These are phyloP conservation scores for Ichneumoninae sp. DNA, from an alignment of 2,888 invertebrate genomes.

Conservation along the genomic window DNA sequence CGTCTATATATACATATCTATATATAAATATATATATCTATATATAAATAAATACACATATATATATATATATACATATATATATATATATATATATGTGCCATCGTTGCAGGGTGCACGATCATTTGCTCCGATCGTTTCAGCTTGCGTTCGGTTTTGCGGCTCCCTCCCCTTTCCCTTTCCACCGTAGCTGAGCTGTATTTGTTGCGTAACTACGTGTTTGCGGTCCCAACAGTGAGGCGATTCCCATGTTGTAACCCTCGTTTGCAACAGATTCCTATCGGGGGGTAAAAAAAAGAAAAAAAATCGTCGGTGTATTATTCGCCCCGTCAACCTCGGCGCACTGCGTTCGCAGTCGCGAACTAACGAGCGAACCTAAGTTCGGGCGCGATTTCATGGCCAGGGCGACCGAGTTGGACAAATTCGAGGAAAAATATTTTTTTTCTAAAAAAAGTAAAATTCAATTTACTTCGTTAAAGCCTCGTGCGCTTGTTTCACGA, in stretches of 20 bases:
- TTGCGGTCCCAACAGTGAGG: constrained; percentile 36
- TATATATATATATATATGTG: constrained; percentile 30
- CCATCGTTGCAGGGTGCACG: constrained; percentile 67
- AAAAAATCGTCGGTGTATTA: constrained; percentile 24
- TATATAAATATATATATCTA: too few relatives aligned
- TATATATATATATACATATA: neutral
- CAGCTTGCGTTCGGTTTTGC: constrained; percentile 67
- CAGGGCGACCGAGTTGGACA: too few relatives aligned
- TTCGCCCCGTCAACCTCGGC: neutral
- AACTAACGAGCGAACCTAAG: neutral
- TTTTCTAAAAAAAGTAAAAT: too few relatives aligned
- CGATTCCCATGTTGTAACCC: constrained; percentile 19
- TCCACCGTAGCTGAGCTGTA: constrained; percentile 8
- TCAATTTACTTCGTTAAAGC: too few relatives aligned
- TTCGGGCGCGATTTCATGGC: neutral
- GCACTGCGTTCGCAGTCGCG: neutral
- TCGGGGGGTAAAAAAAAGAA: constrained; percentile 17
- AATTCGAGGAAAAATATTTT: too few relatives aligned
- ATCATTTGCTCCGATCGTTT: constrained; percentile 76
- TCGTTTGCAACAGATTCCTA: constrained; percentile 44
- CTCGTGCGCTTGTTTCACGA: too few relatives aligned
- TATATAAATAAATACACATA: too few relatives aligned
- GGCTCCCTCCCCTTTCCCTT: constrained; percentile 16
- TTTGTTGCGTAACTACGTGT: constrained; percentile 48
- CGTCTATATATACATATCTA: neutral